Percentiles rank a stretch among this genome's conserved stretches.
Conservation (phyloP, 1,140 invertebrate genomes). For the Penaeus vannamei region DNA sequence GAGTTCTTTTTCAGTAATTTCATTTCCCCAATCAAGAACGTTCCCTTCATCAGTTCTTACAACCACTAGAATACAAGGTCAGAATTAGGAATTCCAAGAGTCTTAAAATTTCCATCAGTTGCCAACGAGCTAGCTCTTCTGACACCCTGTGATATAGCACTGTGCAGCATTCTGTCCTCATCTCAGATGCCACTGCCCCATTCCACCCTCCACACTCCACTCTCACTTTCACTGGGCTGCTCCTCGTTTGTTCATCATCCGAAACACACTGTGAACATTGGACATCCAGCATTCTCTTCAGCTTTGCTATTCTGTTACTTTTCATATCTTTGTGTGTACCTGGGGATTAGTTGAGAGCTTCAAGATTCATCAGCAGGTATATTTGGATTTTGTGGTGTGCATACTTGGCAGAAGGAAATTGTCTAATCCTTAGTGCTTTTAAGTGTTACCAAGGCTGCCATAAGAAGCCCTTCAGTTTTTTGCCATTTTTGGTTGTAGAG, state of each 20-base stretch:
- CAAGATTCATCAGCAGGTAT: slow-evolving; percentile 38
- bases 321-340: slow-evolving; percentile 48
- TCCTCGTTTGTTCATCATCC: slow-evolving; percentile 51
- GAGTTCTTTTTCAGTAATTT: slow-evolving; percentile 2
- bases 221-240: slow-evolving; percentile 36
- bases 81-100: too few species aligned
- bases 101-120: too few species aligned
- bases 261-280: slow-evolving; percentile 55
- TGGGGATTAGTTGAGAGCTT: slow-evolving; percentile 57
- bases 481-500: too few species aligned
- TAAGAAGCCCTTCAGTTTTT: not conserved
- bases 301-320: slow-evolving; percentile 54
- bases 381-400: not conserved
- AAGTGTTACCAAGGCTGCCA: slow-evolving; percentile 14
- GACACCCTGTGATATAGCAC: too few species aligned
- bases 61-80: too few species aligned
- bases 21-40: not conserved
- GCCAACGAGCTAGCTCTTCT: too few species aligned
- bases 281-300: slow-evolving; percentile 49
- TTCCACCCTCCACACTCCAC: not conserved
- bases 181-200: too few species aligned
- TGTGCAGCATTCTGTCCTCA: too few species aligned
- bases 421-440: slow-evolving; percentile 10
- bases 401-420: not conserved
- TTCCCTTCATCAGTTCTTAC: slow-evolving; percentile 14